Evolutionary conservation across 1,140 invertebrate species (phyloP), one percentile per base, ranked within the genome.

Genomic region (Aphaenogaster ashmeadi): DNA sequence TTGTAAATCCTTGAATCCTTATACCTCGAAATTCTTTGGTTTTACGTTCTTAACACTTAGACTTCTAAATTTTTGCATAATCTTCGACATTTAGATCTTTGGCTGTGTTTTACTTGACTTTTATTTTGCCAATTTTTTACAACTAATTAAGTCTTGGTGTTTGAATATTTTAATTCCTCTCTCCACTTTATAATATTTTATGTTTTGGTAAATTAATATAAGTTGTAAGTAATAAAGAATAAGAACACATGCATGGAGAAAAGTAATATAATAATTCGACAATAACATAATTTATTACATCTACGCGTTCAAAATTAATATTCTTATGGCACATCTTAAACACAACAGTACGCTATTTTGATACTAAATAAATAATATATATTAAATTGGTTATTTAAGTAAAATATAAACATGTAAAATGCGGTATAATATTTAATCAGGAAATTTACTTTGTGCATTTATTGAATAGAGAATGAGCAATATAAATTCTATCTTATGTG

Each of bases 321-420:
- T 52, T 52, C 21, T 80, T 52, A 21, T 21, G 2, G 0, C 18
- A 80, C 13, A 8, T 75, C 15, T 52, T 77, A 58, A 77, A 75
- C n/a, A 5, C 11, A 36, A 5, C 4, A 77, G 5, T 41, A 47
- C n/a, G 33, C 9, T 64, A 81, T 52, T 56, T 71, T 44, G n/a
- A 0, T 52, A 66, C 21, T 8, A 74, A 81, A 84, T 84, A 84
- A 84, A 84, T 84, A 60, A 83, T 27, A 74, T 11, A 13, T 72
- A 83, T 13, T 60, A 58, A 83, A 84, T 74, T 33, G 2, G 80
- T 84, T 84, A 84, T 38, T 60, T 33, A 60, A 74, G 5, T 83
- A 84, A 84, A 84, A 74, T 74, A 84, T 83, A 56, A 41, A 60
- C 41, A 60, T 84, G 13, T 11, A 84, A 62, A 33, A 67, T 66